A percentile compares a stretch with the other conserved stretches of the same genome.
phyloP scores from a whole-genome alignment of 37 sponge, comb jelly and placozoan species.

The Ephydatia muelleri region DNA sequence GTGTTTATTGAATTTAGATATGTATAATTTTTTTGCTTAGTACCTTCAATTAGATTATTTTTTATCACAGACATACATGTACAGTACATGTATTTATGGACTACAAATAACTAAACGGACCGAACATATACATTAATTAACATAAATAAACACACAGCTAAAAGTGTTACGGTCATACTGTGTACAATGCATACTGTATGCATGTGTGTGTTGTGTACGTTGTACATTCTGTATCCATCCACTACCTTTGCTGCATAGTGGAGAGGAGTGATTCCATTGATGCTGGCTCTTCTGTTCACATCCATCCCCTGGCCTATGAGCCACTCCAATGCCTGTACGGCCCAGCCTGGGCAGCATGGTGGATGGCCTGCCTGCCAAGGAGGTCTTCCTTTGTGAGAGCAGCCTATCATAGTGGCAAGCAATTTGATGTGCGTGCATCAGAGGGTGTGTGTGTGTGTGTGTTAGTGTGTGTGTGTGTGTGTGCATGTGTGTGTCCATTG shows the following conservation, averaged over 20 bases:
- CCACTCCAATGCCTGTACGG: constrained; percentile 25
- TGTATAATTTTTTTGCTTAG: too few relatives aligned
- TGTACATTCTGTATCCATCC: neutral
- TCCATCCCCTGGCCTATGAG: constrained; percentile 35
- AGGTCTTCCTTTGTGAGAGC: constrained; percentile 45
- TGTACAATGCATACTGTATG: too few relatives aligned
- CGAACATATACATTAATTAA: too few relatives aligned
- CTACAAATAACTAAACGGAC: too few relatives aligned
- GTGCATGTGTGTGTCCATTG: neutral
- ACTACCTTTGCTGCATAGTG: constrained; percentile 93
- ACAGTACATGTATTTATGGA: too few relatives aligned
- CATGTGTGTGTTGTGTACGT: too few relatives aligned
- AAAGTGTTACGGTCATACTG: too few relatives aligned
- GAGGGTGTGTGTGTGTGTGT: neutral
- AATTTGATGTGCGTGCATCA: neutral
- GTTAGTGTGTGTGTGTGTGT: neutral
- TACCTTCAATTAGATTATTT: too few relatives aligned
- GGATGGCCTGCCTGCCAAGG: constrained; percentile 68
- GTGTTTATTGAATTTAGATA: too few relatives aligned
- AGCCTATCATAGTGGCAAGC: constrained; percentile 21
- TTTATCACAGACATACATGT: too few relatives aligned
- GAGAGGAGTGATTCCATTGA: constrained; percentile 66
- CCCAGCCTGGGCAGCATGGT: constrained; percentile 85
- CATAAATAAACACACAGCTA: too few relatives aligned
- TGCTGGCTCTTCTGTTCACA: constrained; percentile 30